Evolutionary conservation across 2,888 invertebrate genomes (phyloP), one percentile per base, ranked within the genome.

Genomic region (Holacanthella duospinosa): DNA sequence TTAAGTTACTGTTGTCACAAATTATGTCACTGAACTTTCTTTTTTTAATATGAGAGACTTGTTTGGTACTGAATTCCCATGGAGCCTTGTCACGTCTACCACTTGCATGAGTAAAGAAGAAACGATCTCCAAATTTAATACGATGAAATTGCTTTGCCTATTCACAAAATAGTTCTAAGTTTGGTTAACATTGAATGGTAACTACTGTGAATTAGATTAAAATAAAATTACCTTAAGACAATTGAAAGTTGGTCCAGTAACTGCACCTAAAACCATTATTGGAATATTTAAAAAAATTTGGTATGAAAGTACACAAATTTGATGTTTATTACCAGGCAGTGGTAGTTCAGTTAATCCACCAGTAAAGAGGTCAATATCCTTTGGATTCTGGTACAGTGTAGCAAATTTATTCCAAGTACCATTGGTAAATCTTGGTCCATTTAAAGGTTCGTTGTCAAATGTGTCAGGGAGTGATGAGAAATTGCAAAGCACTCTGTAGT

Each of bases 211-310:
- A n/a, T n/a, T n/a, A n/a, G n/a, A n/a, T n/a, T n/a, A n/a, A n/a
- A n/a, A 55, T n/a, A 56, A 19, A 36, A 43, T 21, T 48, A 69
- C 70, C 64, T 94, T 76, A 4, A 95, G 80, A 74, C 94, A 95
- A 26, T 87, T 87, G 57, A 94, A 85, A 0, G 93, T 93, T 0
- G 89, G 86, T 1, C 95, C 94, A 3, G 94, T 85, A 0, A 90
- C 82, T 0, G 89, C 87, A 2, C 92, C 93, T 0, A 21, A n/a
- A n/a, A 9, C 36, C 9, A 36, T n/a, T n/a, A n/a, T n/a, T n/a
- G n/a, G 16, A 36, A 36, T 36, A 36, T 36, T 36, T 36, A 12
- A 36, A 36, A 36, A 36, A 16, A 36, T 36, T 6, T 12, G 9
- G 36, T 6, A 48, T n/a, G 36, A 9, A 36, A 36, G 36, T 16